Conservation (phyloP, 1,140 invertebrate genomes). For the Lethocerus indicus region DNA sequence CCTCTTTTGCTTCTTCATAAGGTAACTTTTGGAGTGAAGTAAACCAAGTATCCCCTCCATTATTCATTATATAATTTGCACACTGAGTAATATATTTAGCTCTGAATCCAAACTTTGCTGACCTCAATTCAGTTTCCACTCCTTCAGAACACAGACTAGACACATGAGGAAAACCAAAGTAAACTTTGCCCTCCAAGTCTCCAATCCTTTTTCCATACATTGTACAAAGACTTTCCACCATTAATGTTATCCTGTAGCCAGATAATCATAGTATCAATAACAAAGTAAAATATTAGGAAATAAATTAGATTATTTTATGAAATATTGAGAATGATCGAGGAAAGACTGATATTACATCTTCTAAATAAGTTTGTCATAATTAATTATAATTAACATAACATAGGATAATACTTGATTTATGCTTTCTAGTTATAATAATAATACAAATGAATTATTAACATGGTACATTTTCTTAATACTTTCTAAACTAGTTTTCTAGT, state of each 20-base stretch:
- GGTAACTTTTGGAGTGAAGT: slow-evolving; percentile 40
- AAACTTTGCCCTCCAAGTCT: slow-evolving; percentile 40
- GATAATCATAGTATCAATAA: too few species aligned
- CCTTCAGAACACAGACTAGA: slow-evolving; percentile 35
- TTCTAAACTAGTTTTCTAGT: too few species aligned
- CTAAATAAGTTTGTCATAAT: too few species aligned
- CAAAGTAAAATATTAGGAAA: too few species aligned
- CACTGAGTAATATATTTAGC: slow-evolving; percentile 68
- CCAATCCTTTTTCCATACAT: slow-evolving; percentile 67
- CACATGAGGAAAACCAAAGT: slow-evolving; percentile 68
- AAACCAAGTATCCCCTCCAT: slow-evolving; percentile 56
- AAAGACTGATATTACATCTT: too few species aligned
- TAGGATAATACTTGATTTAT: too few species aligned
- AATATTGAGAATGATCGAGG: too few species aligned
- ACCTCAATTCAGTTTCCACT: slow-evolving; percentile 53
- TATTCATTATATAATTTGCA: slow-evolving; percentile 43
- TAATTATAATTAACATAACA: too few species aligned
- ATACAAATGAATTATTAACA: too few species aligned
- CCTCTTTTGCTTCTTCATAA: slow-evolving; percentile 53
- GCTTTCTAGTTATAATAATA: too few species aligned
- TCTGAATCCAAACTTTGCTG: slow-evolving; percentile 82
- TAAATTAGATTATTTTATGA: too few species aligned
- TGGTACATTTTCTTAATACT: too few species aligned
- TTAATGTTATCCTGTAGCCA: slow-evolving; percentile 68
- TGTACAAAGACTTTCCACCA: slow-evolving; percentile 80